Base-by-base conservation (phyloP, 2,888 invertebrate species). In the Itoplectis maculator region DNA sequence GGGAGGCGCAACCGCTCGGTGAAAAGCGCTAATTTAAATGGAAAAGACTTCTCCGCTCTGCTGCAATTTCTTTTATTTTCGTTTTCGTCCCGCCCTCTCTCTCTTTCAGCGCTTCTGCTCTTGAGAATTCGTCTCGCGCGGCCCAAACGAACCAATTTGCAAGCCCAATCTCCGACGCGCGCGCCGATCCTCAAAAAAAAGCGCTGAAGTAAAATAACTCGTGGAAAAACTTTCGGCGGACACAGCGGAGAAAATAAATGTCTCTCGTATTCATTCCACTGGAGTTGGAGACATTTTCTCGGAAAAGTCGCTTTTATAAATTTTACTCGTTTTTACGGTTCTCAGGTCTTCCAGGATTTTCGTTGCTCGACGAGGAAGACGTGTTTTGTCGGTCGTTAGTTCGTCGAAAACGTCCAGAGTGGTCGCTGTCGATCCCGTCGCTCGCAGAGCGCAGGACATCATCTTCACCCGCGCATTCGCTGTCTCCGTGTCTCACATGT, bases 21-120 rank as follows among this genome's bases (percentile, higher is more conserved):
- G 70, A 61, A 72, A 42, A 72, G 72, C 35, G 72, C 72, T 59
- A 72, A 72, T 72, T 72, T 72, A 72, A 72, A 72, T 72, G 29
- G 45, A 35, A 72, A 72, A 59, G 45, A 45, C 72, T 59, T 20
- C 29, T 13, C 18, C 11, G 42, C 47, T 9, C 23, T 54, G 29
- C 45, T 45, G 13, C 72, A 23, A 18, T 70, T 40, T 23, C 18
- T 45, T 42, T 59, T 45, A 45, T 56, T 72, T 70, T 42, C 5
- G 1, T 40, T 40, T n/a, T 63, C 40, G 1, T 23, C 8, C 23
- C 20, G 3, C 20, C 11, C 23, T 45, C 42, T n/a, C 42, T 20
- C 18, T 37, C 37, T 1, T 47, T 59, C 15, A 15, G 35, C 29
- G n/a, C n/a, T n/a, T 61, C 18, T 61, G 15, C 37, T 18, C 37